A percentile compares a stretch with the other conserved stretches of the same genome.
These are phyloP conservation scores for Nemotelus pantherinus DNA, from an alignment of 2,888 invertebrate genomes.

Conservation along the genomic window DNA sequence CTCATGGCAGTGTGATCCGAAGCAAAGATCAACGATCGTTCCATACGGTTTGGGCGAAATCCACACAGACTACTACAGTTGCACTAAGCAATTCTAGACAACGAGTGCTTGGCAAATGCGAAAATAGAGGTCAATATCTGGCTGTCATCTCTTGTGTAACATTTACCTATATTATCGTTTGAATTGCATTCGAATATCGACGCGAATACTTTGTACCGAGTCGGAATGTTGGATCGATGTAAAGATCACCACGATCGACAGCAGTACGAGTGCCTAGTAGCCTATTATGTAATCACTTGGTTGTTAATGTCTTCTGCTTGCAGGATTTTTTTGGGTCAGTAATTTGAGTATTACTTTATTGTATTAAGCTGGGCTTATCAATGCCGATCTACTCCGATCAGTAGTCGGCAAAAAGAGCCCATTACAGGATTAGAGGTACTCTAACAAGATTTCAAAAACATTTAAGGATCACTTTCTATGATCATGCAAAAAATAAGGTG, in stretches of 20 bases:
- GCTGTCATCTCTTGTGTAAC: constrained; percentile 41
- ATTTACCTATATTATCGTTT: constrained; percentile 26
- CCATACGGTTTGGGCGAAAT: neutral
- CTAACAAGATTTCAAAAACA: constrained; percentile 3
- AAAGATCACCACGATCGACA: neutral
- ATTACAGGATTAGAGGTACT: constrained; percentile 26
- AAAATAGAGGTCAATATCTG: constrained; percentile 43
- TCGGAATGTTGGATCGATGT: constrained; percentile 5
- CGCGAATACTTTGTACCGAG: constrained; percentile 11
- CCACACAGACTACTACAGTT: neutral
- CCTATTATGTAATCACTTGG: constrained; percentile 20
- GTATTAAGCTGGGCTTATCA: constrained; percentile 14
- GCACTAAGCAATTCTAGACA: neutral
- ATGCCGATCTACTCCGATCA: neutral
- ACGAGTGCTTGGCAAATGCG: neutral
- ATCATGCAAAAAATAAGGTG: neutral
- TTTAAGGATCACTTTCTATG: constrained; percentile 6
- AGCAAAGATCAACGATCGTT: neutral
- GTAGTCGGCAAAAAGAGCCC: neutral
- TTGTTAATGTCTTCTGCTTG: neutral
- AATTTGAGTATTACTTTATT: neutral
- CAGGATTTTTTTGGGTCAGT: neutral
- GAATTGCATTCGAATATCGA: constrained; percentile 11
- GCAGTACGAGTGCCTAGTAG: neutral
- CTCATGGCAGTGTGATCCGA: neutral